Percentiles rank a stretch among this genome's conserved stretches.
Evolutionary conservation across 1,140 invertebrate genomes (phyloP).

Genomic region (Dendroctonus valens): DNA sequence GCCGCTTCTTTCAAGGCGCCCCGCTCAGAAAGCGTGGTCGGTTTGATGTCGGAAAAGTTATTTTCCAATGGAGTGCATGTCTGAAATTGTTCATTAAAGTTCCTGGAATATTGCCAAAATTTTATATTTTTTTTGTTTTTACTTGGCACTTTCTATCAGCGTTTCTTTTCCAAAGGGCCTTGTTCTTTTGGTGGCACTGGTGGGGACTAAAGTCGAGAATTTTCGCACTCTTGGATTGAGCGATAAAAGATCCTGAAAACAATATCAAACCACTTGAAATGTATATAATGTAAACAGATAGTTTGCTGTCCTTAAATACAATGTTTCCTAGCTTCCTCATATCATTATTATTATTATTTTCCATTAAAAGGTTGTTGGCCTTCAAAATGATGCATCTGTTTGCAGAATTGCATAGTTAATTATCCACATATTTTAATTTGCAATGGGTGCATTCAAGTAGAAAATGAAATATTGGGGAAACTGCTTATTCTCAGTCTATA

Average conservation of each 20-base stretch:
- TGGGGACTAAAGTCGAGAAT: constrained; percentile 76
- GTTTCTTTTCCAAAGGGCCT: constrained; percentile 95
- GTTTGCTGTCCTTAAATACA: neutral
- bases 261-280: too few relatives aligned
- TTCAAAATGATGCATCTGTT: too few relatives aligned
- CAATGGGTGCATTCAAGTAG: too few relatives aligned
- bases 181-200: constrained; percentile 81
- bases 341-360: too few relatives aligned
- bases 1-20: constrained; percentile 88
- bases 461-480: too few relatives aligned
- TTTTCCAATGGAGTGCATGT: constrained; percentile 71
- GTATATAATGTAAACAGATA: too few relatives aligned
- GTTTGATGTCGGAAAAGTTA: constrained; percentile 97
- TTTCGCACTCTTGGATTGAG: constrained; percentile 81
- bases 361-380: too few relatives aligned
- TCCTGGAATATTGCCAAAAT: neutral
- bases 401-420: too few relatives aligned
- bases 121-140: constrained; percentile 50
- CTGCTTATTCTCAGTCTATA: too few relatives aligned
- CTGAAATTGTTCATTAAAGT: constrained; percentile 7
- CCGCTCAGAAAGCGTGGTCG: constrained; percentile 92
- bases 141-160: constrained; percentile 79
- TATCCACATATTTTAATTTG: too few relatives aligned
- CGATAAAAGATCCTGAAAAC: constrained; percentile 73
- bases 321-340: neutral